A percentile compares a stretch with the other conserved stretches of the same genome.
phyloP scores from a whole-genome alignment of 2,888 invertebrate genomes.

The Andrena bicolor region DNA sequence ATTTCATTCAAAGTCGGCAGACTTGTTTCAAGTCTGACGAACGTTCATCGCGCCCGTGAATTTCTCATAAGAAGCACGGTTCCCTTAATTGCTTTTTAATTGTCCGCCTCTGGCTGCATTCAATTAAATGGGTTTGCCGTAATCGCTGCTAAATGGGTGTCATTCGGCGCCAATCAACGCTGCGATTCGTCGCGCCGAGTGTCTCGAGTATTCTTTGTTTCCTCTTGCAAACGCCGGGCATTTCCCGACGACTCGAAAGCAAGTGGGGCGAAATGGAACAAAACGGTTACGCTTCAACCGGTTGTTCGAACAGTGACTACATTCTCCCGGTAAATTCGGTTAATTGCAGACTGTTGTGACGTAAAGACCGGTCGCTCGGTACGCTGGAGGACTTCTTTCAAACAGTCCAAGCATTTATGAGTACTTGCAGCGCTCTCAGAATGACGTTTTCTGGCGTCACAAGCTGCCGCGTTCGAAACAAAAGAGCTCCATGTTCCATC shows the following conservation, averaged over 20 bases:
- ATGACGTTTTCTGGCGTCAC: no score
- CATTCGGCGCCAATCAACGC: neutral
- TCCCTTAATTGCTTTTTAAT: neutral
- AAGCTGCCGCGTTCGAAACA: no score
- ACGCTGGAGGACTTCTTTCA: no score
- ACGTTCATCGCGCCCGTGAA: neutral
- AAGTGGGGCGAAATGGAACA: neutral
- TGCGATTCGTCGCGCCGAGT: neutral
- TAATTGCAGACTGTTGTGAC: no score
- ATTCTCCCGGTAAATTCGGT: no score
- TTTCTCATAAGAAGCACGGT: constrained; percentile 1
- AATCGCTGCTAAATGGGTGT: neutral
- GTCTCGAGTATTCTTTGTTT: neutral
- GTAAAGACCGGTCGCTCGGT: no score
- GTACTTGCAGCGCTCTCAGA: no score
- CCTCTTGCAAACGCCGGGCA: neutral
- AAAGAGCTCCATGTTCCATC: no score
- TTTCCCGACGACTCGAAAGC: neutral
- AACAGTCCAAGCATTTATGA: no score
- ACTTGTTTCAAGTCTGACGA: neutral
- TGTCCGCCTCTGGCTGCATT: neutral
- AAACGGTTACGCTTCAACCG: neutral
- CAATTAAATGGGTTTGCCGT: constrained; percentile 27
- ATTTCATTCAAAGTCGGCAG: neutral
- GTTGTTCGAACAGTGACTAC: no score